phyloP scores from a whole-genome alignment of 1,140 invertebrate species.

The Pseudachorutes palmiensis region DNA sequence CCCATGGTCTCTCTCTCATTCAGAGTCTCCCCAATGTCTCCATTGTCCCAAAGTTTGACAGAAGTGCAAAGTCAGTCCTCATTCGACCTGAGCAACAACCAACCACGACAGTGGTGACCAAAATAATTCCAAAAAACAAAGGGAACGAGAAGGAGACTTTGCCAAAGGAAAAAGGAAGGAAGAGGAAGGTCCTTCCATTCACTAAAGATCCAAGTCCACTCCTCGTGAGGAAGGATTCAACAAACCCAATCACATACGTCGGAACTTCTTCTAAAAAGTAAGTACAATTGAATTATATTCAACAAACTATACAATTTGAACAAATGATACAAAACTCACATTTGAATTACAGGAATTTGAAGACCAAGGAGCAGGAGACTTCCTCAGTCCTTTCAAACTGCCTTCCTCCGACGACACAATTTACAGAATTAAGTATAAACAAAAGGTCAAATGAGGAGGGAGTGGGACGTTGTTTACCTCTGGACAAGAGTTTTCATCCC shows the following conservation, averaged over 20 bases:
- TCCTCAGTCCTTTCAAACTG: not conserved
- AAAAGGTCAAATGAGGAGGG: no score
- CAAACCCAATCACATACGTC: conserved; percentile 28
- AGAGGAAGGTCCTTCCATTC: conserved; percentile 25
- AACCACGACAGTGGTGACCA: not conserved
- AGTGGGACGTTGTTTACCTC: no score
- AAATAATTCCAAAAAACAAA: conserved; percentile 5
- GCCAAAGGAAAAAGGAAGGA: conserved; percentile 24
- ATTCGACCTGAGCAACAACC: conserved; percentile 10
- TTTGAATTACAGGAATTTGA: not conserved
- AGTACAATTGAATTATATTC: not conserved
- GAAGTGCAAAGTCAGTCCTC: conserved; percentile 30
- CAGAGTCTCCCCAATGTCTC: conserved; percentile 35
- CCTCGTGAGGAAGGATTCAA: conserved; percentile 37
- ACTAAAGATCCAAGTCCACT: conserved; percentile 31
- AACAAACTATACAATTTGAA: no score
- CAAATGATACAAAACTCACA: no score
- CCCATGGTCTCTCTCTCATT: conserved; percentile 25
- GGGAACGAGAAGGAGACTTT: conserved; percentile 6
- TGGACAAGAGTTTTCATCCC: no score
- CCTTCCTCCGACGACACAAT: no score
- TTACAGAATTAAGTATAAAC: no score
- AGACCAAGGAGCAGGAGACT: not conserved
- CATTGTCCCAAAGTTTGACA: conserved; percentile 36
- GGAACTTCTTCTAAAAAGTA: conserved; percentile 5